Percentiles rank a stretch among this genome's conserved stretches.
phyloP scores from a whole-genome alignment of 2,888 invertebrate species.

The Lobophora halterata region DNA sequence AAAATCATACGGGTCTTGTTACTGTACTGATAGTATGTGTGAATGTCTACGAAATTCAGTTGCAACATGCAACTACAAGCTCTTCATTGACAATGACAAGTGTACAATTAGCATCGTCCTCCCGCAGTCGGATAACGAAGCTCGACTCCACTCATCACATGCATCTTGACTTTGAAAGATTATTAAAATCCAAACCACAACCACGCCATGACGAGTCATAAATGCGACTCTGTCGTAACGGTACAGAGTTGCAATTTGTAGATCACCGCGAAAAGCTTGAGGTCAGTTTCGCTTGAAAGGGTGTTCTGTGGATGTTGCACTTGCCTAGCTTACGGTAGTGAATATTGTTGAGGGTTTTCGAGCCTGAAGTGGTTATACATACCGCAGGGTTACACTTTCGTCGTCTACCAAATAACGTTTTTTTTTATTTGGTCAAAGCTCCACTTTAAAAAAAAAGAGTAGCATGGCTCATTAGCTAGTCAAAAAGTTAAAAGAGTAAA shows the following conservation, averaged over 20 bases:
- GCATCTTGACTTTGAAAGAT: slow-evolving; percentile 51
- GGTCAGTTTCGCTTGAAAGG: slow-evolving; percentile 18
- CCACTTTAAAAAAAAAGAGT: too few relatives aligned
- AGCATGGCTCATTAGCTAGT: too few relatives aligned
- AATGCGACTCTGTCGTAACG: slow-evolving; percentile 13
- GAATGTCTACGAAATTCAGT: too few relatives aligned
- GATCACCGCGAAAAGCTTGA: slow-evolving; percentile 11
- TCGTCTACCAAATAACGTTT: slow-evolving; percentile 33
- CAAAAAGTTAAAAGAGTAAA: too few relatives aligned
- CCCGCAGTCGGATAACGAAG: slow-evolving; percentile 63
- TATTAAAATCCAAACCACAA: slow-evolving; percentile 43
- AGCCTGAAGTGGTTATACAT: slow-evolving; percentile 48
- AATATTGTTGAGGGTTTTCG: slow-evolving; percentile 53
- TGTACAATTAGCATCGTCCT: slow-evolving; percentile 65
- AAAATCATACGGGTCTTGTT: too few relatives aligned
- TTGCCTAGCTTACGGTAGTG: slow-evolving; percentile 48
- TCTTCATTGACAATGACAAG: slow-evolving; percentile 50
- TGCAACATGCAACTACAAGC: slow-evolving; percentile 26
- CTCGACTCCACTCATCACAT: slow-evolving; percentile 59
- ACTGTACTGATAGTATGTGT: too few relatives aligned
- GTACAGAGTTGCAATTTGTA: slow-evolving; percentile 21
- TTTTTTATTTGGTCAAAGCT: slow-evolving; percentile 15
- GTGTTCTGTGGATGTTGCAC: slow-evolving; percentile 50
- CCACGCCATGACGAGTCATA: neutral
- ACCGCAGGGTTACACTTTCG: slow-evolving; percentile 38